Base-by-base conservation (phyloP, 2,113 vertebrate genomes). In the Chaetodon trifascialis region DNA sequence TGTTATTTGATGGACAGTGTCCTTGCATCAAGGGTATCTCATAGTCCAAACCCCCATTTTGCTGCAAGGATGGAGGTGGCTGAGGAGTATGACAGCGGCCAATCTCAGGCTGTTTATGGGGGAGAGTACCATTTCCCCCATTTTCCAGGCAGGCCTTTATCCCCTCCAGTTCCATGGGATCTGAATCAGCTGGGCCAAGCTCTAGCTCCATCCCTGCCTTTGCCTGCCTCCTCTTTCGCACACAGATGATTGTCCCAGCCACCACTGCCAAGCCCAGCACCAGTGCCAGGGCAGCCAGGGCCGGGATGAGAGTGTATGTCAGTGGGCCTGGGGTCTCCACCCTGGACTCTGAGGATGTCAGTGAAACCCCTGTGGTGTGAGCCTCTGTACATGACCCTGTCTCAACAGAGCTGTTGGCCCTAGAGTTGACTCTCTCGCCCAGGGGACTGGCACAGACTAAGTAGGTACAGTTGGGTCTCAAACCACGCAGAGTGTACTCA, bases 401-500 rank as follows among this genome's bases (percentile, higher is more conserved):
- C 76, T 95, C 93, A 21, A 25, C 59, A 6, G 93, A 92, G 73
- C 49, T 74, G 77, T 93, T 94, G 8, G 80, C 16, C 58, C 88
- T 76, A 0, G 70, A 77, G 58, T 69, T 95, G 60, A 66, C 75
- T 79, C 89, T 91, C n/a, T 95, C 95, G 0, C 95, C 95, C 73
- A 97, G 84, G 0, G 96, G 94, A 83, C 95, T 95, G 0, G 97
- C 95, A 49, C 97, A 99, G 74, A 99, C 72, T 0, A 94, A 95
- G 82, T 99, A 99, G 84, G 97, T 98, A 81, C 96, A 96, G 73
- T 99, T 99, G 73, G 97, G 97, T 49, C 56, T 93, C 84, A 99
- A 93, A 1, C 96, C 97, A 12, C 96, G 95, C 71, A 99, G 93
- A 0, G 97, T 98, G 91, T 99, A 99, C 67, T 97, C 96, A 0